These are phyloP conservation scores for Synanthedon vespiformis DNA, from an alignment of 2,888 invertebrate genomes.

Conservation along the genomic window DNA sequence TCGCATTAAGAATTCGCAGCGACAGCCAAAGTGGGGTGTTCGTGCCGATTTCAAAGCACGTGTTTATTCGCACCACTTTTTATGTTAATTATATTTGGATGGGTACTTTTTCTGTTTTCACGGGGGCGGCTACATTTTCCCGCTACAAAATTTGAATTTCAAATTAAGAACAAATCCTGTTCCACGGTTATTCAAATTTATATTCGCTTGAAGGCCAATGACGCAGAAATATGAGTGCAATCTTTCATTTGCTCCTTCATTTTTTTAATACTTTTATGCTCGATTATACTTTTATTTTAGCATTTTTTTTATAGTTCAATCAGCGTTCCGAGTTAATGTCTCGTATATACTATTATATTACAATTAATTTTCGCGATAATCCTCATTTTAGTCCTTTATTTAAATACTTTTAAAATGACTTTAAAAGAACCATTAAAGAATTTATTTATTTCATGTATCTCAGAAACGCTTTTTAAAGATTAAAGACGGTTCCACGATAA, in stretches of 20 bases:
- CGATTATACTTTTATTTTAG: conserved; percentile 14
- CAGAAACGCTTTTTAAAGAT: too few relatives aligned
- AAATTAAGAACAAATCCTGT: conserved; percentile 51
- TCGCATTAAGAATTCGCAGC: not conserved
- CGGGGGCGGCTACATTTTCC: conserved; percentile 40
- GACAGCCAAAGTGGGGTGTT: conserved; percentile 8
- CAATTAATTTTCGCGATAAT: too few relatives aligned
- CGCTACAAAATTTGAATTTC: conserved; percentile 53
- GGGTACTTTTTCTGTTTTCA: conserved; percentile 49
- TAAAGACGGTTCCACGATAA: too few relatives aligned
- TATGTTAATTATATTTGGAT: conserved; percentile 55
- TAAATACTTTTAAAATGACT: too few relatives aligned
- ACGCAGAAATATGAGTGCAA: conserved; percentile 51
- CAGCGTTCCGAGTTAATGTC: too few relatives aligned
- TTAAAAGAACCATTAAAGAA: too few relatives aligned
- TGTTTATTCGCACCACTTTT: conserved; percentile 44
- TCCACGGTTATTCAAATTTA: conserved; percentile 51
- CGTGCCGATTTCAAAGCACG: conserved; percentile 24
- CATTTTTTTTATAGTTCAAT: too few relatives aligned
- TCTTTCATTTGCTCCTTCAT: conserved; percentile 33
- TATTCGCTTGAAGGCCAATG: conserved; percentile 49
- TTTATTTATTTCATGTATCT: too few relatives aligned
- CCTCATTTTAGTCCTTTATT: too few relatives aligned
- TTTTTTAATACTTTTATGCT: conserved; percentile 28
- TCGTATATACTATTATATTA: too few relatives aligned